Evolutionary conservation across 2,888 invertebrate genomes (phyloP).

Genomic region (Macrophya alboannulata): DNA sequence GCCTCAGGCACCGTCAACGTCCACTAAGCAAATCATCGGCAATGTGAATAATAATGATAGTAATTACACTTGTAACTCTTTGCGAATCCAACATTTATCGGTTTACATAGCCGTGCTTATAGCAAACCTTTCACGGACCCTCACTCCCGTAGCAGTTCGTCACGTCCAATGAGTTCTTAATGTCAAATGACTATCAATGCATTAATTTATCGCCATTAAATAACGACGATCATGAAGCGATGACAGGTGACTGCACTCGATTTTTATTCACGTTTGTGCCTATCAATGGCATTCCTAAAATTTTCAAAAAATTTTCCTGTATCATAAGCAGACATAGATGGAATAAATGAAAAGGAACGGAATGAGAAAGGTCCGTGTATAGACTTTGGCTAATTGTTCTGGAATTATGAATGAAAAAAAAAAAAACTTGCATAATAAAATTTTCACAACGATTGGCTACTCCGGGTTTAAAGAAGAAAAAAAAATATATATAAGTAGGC

Average conservation of each 20-base stretch:
- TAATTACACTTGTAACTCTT: conserved; percentile 30
- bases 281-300: not conserved
- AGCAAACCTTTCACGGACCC: conserved; percentile 29
- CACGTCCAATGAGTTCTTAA: conserved; percentile 17
- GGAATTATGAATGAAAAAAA: not conserved
- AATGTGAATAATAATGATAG: conserved; percentile 42
- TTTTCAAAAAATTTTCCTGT: too few species aligned
- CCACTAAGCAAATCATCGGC: conserved; percentile 25
- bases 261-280: not conserved
- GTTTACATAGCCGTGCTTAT: conserved; percentile 10
- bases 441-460: not conserved
- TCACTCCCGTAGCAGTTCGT: not conserved
- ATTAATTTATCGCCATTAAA: conserved; percentile 15
- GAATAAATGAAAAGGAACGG: not conserved
- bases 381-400: conserved; percentile 11
- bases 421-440: not conserved
- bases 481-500: not conserved
- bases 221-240: not conserved
- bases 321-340: not conserved
- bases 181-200: conserved; percentile 34
- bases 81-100: conserved; percentile 24
- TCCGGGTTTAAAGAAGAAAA: not conserved
- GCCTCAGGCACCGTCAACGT: conserved; percentile 19
- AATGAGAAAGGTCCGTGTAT: not conserved
- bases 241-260: not conserved